Evolutionary conservation across 2,888 invertebrate species (phyloP).

Genomic region (Calephelis perditalis): DNA sequence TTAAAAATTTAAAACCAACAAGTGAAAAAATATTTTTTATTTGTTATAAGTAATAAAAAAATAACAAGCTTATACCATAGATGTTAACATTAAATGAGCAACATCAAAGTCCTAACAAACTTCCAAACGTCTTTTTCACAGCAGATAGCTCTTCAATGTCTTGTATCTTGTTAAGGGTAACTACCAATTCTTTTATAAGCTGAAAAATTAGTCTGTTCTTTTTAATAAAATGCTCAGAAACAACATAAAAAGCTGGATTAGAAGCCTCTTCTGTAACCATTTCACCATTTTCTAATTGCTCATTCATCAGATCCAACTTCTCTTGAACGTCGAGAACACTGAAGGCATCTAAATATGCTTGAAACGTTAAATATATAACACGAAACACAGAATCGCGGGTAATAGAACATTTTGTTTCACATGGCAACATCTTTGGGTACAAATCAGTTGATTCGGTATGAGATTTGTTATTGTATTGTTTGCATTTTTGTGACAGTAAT

Average conservation of each 20-base stretch:
- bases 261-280: constrained; percentile 8
- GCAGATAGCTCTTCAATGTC: constrained; percentile 37
- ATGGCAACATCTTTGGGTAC: constrained; percentile 40
- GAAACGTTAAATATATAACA: constrained; percentile 47
- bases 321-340: constrained; percentile 50
- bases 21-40: no score
- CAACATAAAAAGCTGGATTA: constrained; percentile 39
- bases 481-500: constrained; percentile 40
- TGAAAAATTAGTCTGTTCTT: constrained; percentile 50
- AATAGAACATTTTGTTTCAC: constrained; percentile 21
- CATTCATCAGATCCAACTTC: constrained; percentile 47
- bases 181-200: constrained; percentile 42
- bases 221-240: constrained; percentile 51
- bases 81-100: background rate
- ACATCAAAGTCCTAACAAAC: constrained; percentile 30
- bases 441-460: constrained; percentile 17
- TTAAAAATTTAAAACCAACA: no score
- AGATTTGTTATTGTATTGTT: constrained; percentile 15
- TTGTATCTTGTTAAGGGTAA: constrained; percentile 38
- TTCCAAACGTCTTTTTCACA: constrained; percentile 46
- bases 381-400: constrained; percentile 44
- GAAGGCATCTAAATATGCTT: constrained; percentile 57
- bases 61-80: background rate
- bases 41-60: background rate
- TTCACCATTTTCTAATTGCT: constrained; percentile 30